Base-by-base conservation (phyloP, 2,797 vertebrate species). In the Glossophaga mutica region DNA sequence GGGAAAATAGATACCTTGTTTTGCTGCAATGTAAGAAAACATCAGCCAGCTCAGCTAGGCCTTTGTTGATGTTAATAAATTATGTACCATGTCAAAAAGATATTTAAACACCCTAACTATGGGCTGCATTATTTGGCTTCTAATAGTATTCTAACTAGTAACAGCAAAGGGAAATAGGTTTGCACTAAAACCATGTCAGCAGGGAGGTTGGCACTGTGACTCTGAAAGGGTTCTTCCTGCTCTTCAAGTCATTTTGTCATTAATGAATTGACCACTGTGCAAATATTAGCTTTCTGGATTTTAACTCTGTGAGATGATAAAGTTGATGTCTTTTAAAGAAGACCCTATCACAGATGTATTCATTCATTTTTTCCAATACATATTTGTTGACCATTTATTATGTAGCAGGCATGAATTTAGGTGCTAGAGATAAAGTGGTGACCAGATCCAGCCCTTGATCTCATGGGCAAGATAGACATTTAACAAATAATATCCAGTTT, bases 1-100 rank as follows among this genome's bases (percentile, higher is more conserved):
- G 65, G 89, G 57, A 93, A 94, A 96, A 81, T 14, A 96, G 94
- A 86, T 89, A 91, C 79, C 74, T 94, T 94, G 70, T 89, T 96
- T 94, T 91, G 48, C 62, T 90, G 5, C 59, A 82, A 9, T 94
- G 81, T 95, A 94, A 89, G 71, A 50, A 95, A 93, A 87, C 71
- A 95, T 95, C 81, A 94, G 52, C 77, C 76, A 87, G 42, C 48
- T 90, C 82, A 55, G 57, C 39, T 65, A 37, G 39, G 57, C 87
- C 32, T 94, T 90, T 92, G 32, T 50, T 92, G 91, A 82, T 68
- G n/a, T 87, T 90, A 71, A 71, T 83, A 91, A 96, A 95, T 96
- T 68, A 91, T 19, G 16, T 71, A 65, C 32, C 84, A 77, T 3
- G 2, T 89, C 62, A 74, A 59, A 94, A 96, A 59, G 22, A 71